Base-by-base conservation (phyloP, 2,797 vertebrate species). In the Pyrocephalus nanus region DNA sequence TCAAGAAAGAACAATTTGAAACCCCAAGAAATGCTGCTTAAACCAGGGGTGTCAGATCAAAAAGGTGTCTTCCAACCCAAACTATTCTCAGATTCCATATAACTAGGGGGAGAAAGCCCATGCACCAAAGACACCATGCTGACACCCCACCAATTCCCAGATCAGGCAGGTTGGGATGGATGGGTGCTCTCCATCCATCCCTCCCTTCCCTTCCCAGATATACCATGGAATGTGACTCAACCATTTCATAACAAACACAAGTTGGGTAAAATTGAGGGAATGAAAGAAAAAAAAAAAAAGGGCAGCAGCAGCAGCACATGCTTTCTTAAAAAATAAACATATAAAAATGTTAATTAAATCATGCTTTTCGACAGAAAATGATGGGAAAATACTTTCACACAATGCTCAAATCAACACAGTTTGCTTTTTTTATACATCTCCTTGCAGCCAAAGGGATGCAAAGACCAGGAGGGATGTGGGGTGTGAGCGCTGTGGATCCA, bases 291-390 rank as follows among this genome's bases (percentile, higher is more conserved):
- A 34, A 58, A 47, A 42, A 23, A 60, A 27, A 45, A 15, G 38
- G 17, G 62, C 62, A 65, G 62, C 40, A 29, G 75, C 15, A 0
- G 71, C 61, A 75, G 74, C 77, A 40, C 18, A 50, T 58, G n/a
- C 65, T 96, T 80, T 91, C 95, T 84, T 50, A 88, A 95, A 88
- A 79, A 95, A 93, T 94, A 36, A 75, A 96, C 90, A 91, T 77
- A 71, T 76, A 86, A 90, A 91, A 94, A 90, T 75, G 89, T 84
- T 88, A 94, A 96, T 93, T 92, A 96, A 96, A 93, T 95, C 96
- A 88, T 70, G 93, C 70, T 93, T 95, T 74, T 86, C 85, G 32
- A 45, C 14, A 14, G 60, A 91, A 26, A 84, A 48, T 2, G 43
- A 70, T 43, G 95, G 85, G 88, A 94, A 96, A 90, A 69, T 22